These are phyloP conservation scores for Aphidoletes aphidimyza DNA, from an alignment of 2,888 invertebrate species.

Conservation along the genomic window DNA sequence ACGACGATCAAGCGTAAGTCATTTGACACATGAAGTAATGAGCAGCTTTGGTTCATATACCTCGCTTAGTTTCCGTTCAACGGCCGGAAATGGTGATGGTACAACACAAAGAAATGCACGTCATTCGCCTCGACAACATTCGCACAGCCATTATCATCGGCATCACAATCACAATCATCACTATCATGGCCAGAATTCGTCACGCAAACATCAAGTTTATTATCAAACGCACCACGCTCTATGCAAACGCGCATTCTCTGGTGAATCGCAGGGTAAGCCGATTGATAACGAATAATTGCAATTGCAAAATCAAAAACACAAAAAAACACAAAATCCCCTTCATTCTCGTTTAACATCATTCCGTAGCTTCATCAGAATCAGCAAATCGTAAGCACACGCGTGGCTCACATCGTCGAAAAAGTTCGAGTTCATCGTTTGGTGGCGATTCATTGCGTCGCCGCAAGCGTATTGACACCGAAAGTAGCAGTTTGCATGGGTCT, in stretches of 20 bases:
- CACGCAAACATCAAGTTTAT: constrained; percentile 41
- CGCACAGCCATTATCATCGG: constrained; percentile 57
- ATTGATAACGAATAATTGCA: neutral
- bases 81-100: constrained; percentile 14
- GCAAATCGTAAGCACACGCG: neutral
- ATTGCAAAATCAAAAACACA: too few species aligned
- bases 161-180: constrained; percentile 56
- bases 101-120: neutral
- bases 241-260: constrained; percentile 30
- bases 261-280: neutral
- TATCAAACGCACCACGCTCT: constrained; percentile 54
- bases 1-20: constrained; percentile 52
- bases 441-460: neutral
- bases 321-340: too few species aligned
- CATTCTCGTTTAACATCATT: too few species aligned
- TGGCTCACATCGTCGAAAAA: constrained; percentile 49
- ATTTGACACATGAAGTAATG: constrained; percentile 20
- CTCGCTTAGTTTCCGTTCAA: constrained; percentile 55
- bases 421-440: constrained; percentile 5
- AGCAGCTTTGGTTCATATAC: constrained; percentile 53
- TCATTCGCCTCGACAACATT: neutral
- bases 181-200: constrained; percentile 55
- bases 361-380: neutral
- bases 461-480: constrained; percentile 19
- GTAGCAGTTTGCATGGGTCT: constrained; percentile 56